A percentile compares a stretch with the other conserved stretches of the same genome.
Evolutionary conservation across 2,797 vertebrate genomes (phyloP).

Genomic region (Rhynchonycteris naso): DNA sequence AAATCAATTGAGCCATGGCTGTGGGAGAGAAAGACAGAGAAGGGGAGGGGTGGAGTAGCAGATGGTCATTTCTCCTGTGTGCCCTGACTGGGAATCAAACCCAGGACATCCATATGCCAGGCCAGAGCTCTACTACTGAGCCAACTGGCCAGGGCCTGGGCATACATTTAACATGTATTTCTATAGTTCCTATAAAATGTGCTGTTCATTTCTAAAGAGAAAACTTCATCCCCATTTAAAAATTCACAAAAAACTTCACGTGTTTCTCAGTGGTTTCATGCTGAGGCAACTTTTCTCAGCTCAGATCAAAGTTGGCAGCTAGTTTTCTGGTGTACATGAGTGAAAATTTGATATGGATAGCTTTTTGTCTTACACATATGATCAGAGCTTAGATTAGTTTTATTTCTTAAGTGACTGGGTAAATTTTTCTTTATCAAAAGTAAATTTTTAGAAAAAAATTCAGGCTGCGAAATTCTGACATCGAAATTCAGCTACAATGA

Average conservation of each 20-base stretch:
- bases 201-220: constrained; percentile 35
- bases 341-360: neutral
- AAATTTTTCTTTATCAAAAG: constrained; percentile 24
- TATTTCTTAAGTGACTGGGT: neutral
- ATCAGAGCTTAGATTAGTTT: neutral
- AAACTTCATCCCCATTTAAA: neutral
- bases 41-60: too few species aligned
- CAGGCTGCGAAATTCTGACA: constrained; percentile 26
- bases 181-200: neutral
- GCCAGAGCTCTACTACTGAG: too few species aligned
- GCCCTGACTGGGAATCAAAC: too few species aligned
- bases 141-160: too few species aligned
- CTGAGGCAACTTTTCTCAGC: neutral
- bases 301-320: constrained; percentile 4
- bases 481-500: neutral
- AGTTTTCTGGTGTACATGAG: neutral
- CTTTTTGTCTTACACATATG: neutral
- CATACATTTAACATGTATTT: too few species aligned
- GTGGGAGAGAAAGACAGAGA: too few species aligned
- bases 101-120: too few species aligned
- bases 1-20: too few species aligned
- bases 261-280: constrained; percentile 6
- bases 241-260: neutral
- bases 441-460: constrained; percentile 27
- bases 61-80: too few species aligned